Evolutionary conservation across 2,888 invertebrate genomes (phyloP).

Genomic region (Hirtodrosophila alboralis): DNA sequence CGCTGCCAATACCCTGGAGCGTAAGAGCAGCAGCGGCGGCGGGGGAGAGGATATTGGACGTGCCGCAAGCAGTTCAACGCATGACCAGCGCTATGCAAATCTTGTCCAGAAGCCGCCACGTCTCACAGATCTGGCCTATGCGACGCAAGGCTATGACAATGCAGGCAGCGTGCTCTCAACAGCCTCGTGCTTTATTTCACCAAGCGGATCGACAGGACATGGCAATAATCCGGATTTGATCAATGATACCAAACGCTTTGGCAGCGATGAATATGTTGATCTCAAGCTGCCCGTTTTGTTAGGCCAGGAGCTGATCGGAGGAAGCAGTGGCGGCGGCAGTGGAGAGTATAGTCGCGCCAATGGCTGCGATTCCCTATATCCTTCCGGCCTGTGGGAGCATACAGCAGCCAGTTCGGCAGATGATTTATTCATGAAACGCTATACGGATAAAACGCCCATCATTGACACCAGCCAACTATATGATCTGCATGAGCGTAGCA

Average conservation of each 20-base stretch:
- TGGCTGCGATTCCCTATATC: slow-evolving; percentile 90
- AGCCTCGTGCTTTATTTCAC: slow-evolving; percentile 89
- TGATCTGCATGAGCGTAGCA: slow-evolving; percentile 82
- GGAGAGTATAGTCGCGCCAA: slow-evolving; percentile 92
- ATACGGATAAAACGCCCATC: slow-evolving; percentile 91
- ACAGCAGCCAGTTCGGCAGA: slow-evolving; percentile 78
- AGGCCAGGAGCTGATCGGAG: slow-evolving; percentile 84
- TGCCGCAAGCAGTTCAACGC: slow-evolving; percentile 11
- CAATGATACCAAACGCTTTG: slow-evolving; percentile 90
- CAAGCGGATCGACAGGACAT: slow-evolving; percentile 89
- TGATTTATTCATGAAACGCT: slow-evolving; percentile 86
- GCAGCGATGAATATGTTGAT: slow-evolving; percentile 85
- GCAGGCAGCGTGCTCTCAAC: slow-evolving; percentile 88
- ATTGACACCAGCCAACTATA: slow-evolving; percentile 85
- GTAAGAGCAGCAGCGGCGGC: slow-evolving; percentile 61
- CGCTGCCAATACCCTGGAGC: slow-evolving; percentile 59
- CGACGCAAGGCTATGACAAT: slow-evolving; percentile 89
- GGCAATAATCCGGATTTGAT: slow-evolving; percentile 94
- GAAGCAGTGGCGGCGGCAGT: slow-evolving; percentile 83
- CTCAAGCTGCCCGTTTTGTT: slow-evolving; percentile 79
- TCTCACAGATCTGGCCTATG: slow-evolving; percentile 88
- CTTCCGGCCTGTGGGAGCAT: slow-evolving; percentile 91
- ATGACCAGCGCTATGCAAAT: slow-evolving; percentile 85
- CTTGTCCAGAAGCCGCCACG: slow-evolving; percentile 90
- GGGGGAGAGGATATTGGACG: slow-evolving; percentile 8